Base-by-base conservation (phyloP, 92 coral and sea anemone species). In the Porites cylindrica region DNA sequence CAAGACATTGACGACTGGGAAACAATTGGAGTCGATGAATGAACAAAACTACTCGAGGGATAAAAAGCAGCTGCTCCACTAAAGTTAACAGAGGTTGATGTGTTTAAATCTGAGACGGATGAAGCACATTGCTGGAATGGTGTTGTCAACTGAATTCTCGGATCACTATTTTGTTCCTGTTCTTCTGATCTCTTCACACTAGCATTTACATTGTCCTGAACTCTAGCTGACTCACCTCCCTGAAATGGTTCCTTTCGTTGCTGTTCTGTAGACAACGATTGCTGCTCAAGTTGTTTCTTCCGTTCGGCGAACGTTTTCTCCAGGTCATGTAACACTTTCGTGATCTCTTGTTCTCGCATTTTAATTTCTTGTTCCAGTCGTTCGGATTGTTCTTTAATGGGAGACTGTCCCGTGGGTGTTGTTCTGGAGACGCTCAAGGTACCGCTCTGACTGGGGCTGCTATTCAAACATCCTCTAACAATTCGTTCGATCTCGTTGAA, bases 401-500 rank as follows among this genome's bases (percentile, higher is more conserved):
- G 64, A 61, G 82, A 78, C 9, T 29, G 32, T 29, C 32, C 59
- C 64, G 70, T 52, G 23, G 1, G 50, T 13, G 69, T 23, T 51
- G 54, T 47, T 53, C 74, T 70, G 71, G 19, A 72, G 72, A 54
- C 87, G 70, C 73, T 72, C 58, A 29, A 29, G 32, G 32, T 4
- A 29, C 32, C 32, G 32, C 32, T 29, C 32, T 29, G 32, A 29
- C 32, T 29, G 32, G 32, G 32, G 32, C 32, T 29, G 3, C 32
- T 29, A 29, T 29, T 29, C 32, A 29, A 29, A 29, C 2, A 29
- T 29, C 32, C 3, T 29, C 32, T 29, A 70, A 83, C 87, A 70
- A 72, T 38, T 70, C 79, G 60, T 70, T 83, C 71, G 87, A 72
- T 14, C 19, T 83, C 80, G 17, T 38, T 70, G 71, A 83, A 83